These are phyloP conservation scores for Puntigrus tetrazona DNA, from an alignment of 2,113 vertebrate genomes.

Conservation along the genomic window DNA sequence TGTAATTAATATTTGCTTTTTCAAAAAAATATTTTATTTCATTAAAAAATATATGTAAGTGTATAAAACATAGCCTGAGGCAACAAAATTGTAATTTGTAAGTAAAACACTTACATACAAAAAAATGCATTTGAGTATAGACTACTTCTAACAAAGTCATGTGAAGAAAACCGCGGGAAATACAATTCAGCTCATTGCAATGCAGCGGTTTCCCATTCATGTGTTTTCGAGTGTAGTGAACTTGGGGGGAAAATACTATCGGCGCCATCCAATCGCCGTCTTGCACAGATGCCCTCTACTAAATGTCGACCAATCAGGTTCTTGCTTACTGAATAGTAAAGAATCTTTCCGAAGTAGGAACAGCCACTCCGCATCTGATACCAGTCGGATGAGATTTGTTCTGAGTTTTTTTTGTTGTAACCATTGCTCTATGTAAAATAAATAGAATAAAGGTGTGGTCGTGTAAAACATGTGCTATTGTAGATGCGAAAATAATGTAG, in stretches of 20 bases:
- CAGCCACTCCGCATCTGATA: not conserved
- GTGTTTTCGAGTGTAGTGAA: not conserved
- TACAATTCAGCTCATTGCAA: not conserved
- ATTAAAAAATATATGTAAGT: too few species aligned
- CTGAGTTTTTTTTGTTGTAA: not conserved
- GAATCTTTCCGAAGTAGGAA: not conserved
- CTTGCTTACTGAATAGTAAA: conserved; percentile 2
- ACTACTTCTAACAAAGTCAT: not conserved
- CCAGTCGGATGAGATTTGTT: not conserved
- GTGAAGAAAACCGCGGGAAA: not conserved
- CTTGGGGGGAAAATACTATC: not conserved
- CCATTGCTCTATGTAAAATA: not conserved
- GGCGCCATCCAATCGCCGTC: not conserved
- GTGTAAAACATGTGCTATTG: not conserved
- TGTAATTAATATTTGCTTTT: too few species aligned
- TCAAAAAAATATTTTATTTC: too few species aligned
- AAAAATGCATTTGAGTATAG: not conserved
- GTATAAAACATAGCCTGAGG: not conserved
- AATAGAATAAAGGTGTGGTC: not conserved
- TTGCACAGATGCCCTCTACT: not conserved
- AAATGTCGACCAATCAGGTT: conserved; percentile 8
- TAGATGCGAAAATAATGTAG: not conserved
- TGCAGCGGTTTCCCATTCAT: not conserved
- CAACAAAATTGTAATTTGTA: not conserved
- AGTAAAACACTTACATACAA: not conserved